These are phyloP conservation scores for Potorous gilbertii DNA, from an alignment of 2,797 vertebrate species.

Conservation along the genomic window DNA sequence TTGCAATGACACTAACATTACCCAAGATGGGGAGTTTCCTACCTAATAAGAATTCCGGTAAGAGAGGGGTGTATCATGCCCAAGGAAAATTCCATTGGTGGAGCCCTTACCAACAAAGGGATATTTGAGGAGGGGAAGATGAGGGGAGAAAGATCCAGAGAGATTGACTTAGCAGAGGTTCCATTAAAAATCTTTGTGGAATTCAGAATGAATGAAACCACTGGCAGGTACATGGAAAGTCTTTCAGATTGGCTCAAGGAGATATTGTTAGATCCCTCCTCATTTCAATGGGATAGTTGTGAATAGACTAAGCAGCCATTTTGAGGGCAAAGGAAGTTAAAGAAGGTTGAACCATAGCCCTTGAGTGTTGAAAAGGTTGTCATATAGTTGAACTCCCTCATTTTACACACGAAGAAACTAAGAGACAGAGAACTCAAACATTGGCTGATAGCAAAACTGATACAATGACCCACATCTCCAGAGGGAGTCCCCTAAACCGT, in stretches of 20 bases:
- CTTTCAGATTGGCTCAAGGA: not conserved
- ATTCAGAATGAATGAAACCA: not conserved
- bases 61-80: not conserved
- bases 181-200: not conserved
- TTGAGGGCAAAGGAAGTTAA: not conserved
- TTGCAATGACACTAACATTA: too few relatives aligned
- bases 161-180: not conserved
- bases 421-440: not conserved
- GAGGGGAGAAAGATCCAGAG: not conserved
- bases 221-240: not conserved
- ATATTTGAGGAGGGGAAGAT: not conserved
- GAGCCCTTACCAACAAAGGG: accelerated
- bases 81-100: not conserved
- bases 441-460: not conserved
- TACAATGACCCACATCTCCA: not conserved
- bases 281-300: not conserved
- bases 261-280: not conserved
- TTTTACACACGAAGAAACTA: not conserved
- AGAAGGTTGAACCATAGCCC: not conserved
- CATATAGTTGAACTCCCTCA: not conserved
- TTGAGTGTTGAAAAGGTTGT: not conserved
- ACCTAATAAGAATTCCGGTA: accelerated
- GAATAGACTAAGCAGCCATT: not conserved
- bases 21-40: accelerated
- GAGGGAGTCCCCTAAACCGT: not conserved